Base-by-base conservation (phyloP, 2,888 invertebrate genomes). In the Brenthis ino region DNA sequence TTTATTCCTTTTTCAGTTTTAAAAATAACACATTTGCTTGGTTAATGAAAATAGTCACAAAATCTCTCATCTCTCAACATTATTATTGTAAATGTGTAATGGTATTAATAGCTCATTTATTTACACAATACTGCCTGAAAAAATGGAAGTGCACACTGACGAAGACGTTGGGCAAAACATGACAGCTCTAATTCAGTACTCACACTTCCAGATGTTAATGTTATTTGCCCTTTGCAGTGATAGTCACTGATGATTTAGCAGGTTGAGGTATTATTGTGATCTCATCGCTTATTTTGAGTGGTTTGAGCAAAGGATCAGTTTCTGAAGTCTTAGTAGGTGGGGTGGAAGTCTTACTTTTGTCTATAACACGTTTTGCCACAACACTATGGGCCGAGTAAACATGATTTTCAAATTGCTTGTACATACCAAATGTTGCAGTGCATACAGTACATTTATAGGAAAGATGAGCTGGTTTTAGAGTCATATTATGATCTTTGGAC, bases 391-490 rank as follows among this genome's bases (percentile, higher is more conserved):
- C 98, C 51, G 98, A 97, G 85, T 98, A 98, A 4, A 98, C 98
- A 87, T 98, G 98, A 84, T 97, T 98, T 85, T 98, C 98, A 84
- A 98, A 98, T 81, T 98, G 97, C 93, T 98, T 97, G 93, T 98
- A 98, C 97, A 98, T 97, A 77, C 97, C 98, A 85, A 98, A 98
- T 24, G 98, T 98, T 68, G 98, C 98, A 69, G 98, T 98, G 89
- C 98, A 98, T 63, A 98, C 98, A 47, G 98, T 98, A 89, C 98
- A 98, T 89, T 98, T 98, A 94, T 98, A 98, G 33, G 98, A 98
- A 73, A 98, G 93, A 89, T 98, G 98, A 65, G 98, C 98, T 24
- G 98, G 98, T 85, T 98, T 98, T 77, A 98, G 90, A 69, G 97
- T 97, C 96, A 98, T 97, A 84, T 96, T 97, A 89, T 98, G 98